These are phyloP conservation scores for Triplophysa dalaica DNA, from an alignment of 2,113 vertebrate genomes.

Conservation along the genomic window DNA sequence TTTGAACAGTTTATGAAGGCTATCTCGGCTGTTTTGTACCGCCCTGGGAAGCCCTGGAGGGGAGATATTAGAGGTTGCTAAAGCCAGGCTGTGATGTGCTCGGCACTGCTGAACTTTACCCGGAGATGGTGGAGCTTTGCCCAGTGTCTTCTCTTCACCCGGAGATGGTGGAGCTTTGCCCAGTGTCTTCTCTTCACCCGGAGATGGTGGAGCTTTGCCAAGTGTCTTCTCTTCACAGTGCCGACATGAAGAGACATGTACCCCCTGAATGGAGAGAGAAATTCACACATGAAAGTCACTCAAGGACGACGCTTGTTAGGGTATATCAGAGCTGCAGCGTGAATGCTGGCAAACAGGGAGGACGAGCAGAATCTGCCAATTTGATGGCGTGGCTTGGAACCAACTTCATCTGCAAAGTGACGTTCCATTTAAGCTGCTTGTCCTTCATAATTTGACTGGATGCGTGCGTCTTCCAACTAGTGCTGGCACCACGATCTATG, in stretches of 20 bases:
- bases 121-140: conserved; percentile 59
- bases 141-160: conserved; percentile 36
- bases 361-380: conserved; percentile 13
- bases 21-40: conserved; percentile 29
- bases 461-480: background rate
- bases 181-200: conserved; percentile 29
- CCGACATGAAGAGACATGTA: background rate
- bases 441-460: conserved; percentile 31
- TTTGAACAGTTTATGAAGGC: background rate
- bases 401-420: conserved; percentile 31
- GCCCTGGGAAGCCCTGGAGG: conserved; percentile 46
- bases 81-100: conserved; percentile 18
- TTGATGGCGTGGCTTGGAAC: conserved; percentile 24
- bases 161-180: conserved; percentile 60
- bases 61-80: conserved; percentile 54
- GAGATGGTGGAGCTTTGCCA: conserved; percentile 61
- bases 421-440: conserved; percentile 29
- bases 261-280: background rate
- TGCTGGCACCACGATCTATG: background rate
- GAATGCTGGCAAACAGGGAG: conserved; percentile 23
- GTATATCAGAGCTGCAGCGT: conserved; percentile 16
- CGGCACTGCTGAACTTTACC: background rate
- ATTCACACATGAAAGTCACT: conserved; percentile 35
- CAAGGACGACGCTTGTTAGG: conserved; percentile 43
- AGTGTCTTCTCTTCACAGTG: conserved; percentile 25